Evolutionary conservation across 2,888 invertebrate genomes (phyloP), one percentile per base, ranked within the genome.

Genomic region (Lissonota sp.): DNA sequence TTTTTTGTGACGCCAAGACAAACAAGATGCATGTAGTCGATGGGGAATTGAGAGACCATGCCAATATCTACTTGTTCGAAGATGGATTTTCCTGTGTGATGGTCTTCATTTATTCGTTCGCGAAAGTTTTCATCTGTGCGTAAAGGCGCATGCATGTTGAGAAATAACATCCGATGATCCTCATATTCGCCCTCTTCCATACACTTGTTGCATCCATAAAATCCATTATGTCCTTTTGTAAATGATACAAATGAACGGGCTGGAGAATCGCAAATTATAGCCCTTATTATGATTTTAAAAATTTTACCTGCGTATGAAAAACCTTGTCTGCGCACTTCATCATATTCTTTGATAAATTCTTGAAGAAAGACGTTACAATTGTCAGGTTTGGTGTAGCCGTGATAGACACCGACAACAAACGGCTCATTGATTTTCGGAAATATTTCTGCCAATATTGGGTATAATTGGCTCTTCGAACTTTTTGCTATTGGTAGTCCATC

Each of bases 401-500:
- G 64, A n/a, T 64, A 73, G 6, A 37, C n/a, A 7, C 73, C 55
- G 8, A 73, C 42, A 12, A 73, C 73, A 44, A 57, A 73, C 4
- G 55, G 63, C n/a, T 4, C 16, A 8, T n/a, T n/a, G 8, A 64
- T 10, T 16, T 4, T n/a, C 2, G 63, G 72, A 51, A 42, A 63
- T 37, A 73, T 55, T 64, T 64, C 16, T 6, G 10, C 64, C 6
- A 73, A n/a, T 8, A 73, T 64, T 6, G 73, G 72, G n/a, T 51
- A 72, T 8, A 72, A 40, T 42, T 72, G 62, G 12, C 72, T 62
- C 16, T 26, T 62, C 4, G 63, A 72, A 39, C 72, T 72, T 63
- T 72, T 72, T 37, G 72, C 16, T 39, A 72, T 5, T 5, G 63
- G 72, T 39, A 72, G 39, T 53, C 63, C 72, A 42, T 72, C 72